Evolutionary conservation across 2,797 vertebrate species (phyloP), one percentile per base, ranked within the genome.

Genomic region (Trachurus trachurus): DNA sequence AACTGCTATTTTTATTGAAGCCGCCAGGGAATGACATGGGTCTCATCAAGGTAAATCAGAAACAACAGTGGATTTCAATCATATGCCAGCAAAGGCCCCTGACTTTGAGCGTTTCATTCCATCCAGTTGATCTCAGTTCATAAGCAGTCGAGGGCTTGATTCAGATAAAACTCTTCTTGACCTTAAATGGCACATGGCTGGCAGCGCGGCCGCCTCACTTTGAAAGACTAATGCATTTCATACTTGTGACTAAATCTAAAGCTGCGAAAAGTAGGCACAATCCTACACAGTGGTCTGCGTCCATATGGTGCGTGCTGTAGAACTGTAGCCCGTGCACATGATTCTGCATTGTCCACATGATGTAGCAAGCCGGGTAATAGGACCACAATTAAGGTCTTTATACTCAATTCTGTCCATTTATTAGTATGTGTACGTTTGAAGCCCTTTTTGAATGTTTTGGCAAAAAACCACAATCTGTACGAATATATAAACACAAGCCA

Each of bases 41-140:
- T 85, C 77, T 87, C 80, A 89, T 87, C 84, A 74, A 87, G 74
- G 81, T 89, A 87, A 90, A 89, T 84, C 77, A 80, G 77, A 82
- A 89, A 80, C 81, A 89, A 82, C 85, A 71, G 73, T 52, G 17
- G 54, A 80, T 78, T 83, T 82, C 70, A 82, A 64, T 88, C 81
- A 62, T 8, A 39, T 72, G 63, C 77, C 80, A 65, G 78, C 64
- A 34, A 81, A 82, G 80, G 78, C 81, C 81, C 64, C 22, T 68
- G 52, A 71, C 58, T 13, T 39, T 21, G 78, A 88, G 60, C 2
- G 9, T 77, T 73, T 86, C 86, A 88, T 84, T 91, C 84, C 86
- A 82, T 76, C 73, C 72, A 70, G 82, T 81, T 87, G 83, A 89
- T 89, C 85, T 90, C 80, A 83, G 67, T 84, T 82, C 79, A 68